Evolutionary conservation across 2,113 vertebrate species (phyloP).

Genomic region (Delphinapterus leucas): DNA sequence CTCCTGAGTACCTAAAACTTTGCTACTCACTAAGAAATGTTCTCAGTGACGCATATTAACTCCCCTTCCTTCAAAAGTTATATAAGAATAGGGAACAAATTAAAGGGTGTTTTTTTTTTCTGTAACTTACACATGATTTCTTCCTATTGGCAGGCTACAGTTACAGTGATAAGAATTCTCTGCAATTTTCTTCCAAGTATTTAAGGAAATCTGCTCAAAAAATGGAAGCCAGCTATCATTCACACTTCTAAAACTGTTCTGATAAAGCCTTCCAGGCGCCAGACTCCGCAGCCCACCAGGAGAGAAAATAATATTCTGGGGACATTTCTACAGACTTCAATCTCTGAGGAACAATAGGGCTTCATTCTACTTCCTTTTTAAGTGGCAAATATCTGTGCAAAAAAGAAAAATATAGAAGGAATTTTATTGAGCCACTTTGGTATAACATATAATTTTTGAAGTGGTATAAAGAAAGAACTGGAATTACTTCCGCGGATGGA

Average conservation of each 20-base stretch:
- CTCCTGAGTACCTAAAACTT: neutral
- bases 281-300: slow-evolving; percentile 43
- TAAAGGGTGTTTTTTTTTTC: neutral
- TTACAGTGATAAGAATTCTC: slow-evolving; percentile 38
- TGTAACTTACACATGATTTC: neutral
- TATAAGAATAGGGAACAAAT: neutral
- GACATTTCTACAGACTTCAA: slow-evolving; percentile 16
- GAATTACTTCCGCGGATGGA: neutral
- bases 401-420: neutral
- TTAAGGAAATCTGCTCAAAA: slow-evolving; percentile 55
- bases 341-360: neutral
- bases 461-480: neutral
- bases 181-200: slow-evolving; percentile 44
- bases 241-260: slow-evolving; percentile 66
- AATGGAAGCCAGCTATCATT: slow-evolving; percentile 52
- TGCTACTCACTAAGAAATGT: neutral
- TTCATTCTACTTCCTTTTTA: neutral
- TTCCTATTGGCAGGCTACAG: neutral
- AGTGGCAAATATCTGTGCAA: neutral
- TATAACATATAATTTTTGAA: neutral
- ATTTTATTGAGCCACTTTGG: neutral
- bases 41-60: neutral
- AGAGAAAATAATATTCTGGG: slow-evolving; percentile 46
- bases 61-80: neutral
- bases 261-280: slow-evolving; percentile 47